phyloP scores from a whole-genome alignment of 1,140 invertebrate species.

The Drosophila sulfurigaster region DNA sequence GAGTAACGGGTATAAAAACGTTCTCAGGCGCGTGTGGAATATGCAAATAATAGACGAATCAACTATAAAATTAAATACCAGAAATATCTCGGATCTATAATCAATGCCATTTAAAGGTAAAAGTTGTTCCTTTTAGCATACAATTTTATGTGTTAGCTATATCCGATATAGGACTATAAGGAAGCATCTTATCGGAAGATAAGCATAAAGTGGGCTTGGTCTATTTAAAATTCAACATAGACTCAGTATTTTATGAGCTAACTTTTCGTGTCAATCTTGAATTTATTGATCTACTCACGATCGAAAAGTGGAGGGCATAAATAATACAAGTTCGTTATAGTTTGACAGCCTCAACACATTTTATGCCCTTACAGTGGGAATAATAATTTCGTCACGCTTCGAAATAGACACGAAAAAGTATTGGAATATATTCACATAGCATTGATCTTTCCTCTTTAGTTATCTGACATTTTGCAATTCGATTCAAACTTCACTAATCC shows the following conservation, averaged over 20 bases:
- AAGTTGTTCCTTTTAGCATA: slow-evolving; percentile 12
- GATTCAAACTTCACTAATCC: no score
- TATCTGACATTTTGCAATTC: no score
- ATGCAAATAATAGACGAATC: slow-evolving; percentile 20
- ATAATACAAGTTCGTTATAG: not conserved
- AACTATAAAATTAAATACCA: slow-evolving; percentile 5
- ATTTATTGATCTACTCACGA: slow-evolving; percentile 27
- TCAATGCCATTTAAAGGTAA: slow-evolving; percentile 20
- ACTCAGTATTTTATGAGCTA: slow-evolving; percentile 8
- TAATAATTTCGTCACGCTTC: not conserved
- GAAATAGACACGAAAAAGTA: not conserved
- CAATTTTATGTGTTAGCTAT: slow-evolving; percentile 1
- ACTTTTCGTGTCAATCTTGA: not conserved
- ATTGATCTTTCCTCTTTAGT: not conserved
- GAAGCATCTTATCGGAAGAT: not conserved
- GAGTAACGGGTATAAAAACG: not conserved
- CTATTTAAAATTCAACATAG: not conserved
- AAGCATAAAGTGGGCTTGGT: not conserved
- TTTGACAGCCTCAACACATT: not conserved
- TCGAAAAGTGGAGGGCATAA: not conserved
- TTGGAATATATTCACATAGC: no score
- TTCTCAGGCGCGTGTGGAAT: slow-evolving; percentile 21
- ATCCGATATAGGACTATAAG: slow-evolving; percentile 24
- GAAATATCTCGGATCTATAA: slow-evolving; percentile 11
- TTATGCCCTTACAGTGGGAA: not conserved